Conservation (phyloP, 2,797 vertebrate species). For the Hippoglossus hippoglossus region DNA sequence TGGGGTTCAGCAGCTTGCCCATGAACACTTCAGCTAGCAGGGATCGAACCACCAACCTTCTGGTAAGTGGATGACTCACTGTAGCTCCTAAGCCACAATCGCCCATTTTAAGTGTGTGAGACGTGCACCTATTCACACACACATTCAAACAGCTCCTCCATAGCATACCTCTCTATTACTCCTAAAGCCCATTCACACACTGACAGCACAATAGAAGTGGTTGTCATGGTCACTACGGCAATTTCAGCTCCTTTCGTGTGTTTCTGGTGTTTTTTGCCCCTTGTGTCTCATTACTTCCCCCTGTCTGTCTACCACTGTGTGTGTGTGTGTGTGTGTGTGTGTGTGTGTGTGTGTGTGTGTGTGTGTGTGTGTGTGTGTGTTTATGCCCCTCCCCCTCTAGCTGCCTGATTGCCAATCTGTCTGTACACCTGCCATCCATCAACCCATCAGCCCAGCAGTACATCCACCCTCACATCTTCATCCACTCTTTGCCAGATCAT, state of each 20-base stretch:
- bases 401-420: background rate
- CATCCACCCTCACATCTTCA: background rate
- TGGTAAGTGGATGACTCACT: no score
- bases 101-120: no score
- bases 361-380: background rate
- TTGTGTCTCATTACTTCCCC: background rate
- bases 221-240: background rate
- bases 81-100: no score
- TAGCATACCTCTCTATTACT: background rate
- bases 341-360: background rate
- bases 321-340: background rate
- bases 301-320: background rate
- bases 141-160: background rate
- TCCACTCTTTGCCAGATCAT: background rate
- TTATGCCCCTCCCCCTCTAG: background rate
- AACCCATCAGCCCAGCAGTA: background rate
- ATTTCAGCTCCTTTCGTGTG: background rate
- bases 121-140: background rate
- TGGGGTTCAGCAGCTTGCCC: no score
- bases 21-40: no score
- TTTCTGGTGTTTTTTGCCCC: no score
- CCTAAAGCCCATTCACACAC: background rate
- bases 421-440: background rate
- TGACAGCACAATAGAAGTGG: background rate
- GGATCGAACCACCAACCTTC: no score